Evolutionary conservation across 2,797 vertebrate genomes (phyloP).

Genomic region (Sebastes cheni): DNA sequence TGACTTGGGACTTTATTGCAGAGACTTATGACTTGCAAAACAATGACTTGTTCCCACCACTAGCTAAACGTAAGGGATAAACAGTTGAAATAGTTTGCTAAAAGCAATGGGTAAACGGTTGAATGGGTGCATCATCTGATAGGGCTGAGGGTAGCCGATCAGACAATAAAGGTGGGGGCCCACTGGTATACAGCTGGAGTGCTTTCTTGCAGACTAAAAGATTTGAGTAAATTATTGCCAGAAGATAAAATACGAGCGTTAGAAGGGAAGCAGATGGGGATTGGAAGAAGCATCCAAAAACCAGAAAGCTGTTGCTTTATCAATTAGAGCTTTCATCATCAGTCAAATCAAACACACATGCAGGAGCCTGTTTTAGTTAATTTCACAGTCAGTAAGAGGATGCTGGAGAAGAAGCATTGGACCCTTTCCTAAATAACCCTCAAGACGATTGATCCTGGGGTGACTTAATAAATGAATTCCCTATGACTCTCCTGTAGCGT

Average conservation of each 20-base stretch:
- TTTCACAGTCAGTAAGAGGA: neutral
- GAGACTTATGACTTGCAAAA: no score
- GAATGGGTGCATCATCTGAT: neutral
- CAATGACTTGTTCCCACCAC: no score
- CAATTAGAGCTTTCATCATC: slow-evolving; percentile 9
- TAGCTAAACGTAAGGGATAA: neutral
- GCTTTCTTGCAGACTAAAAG: neutral
- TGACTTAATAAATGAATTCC: neutral
- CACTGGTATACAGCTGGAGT: neutral
- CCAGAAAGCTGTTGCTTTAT: neutral
- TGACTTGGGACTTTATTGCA: no score
- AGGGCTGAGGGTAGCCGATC: neutral
- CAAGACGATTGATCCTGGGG: neutral
- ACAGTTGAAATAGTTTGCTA: neutral
- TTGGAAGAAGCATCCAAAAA: neutral
- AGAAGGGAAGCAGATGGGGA: neutral
- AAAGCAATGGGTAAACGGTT: neutral
- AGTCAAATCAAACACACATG: slow-evolving; percentile 3
- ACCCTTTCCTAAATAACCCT: neutral
- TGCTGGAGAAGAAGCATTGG: neutral
- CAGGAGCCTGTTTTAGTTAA: neutral
- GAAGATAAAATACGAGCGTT: neutral
- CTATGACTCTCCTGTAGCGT: neutral
- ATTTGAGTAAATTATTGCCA: neutral
- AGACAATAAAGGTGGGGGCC: neutral